Evolutionary conservation across 2,888 invertebrate species (phyloP).

Genomic region (Tipula vernalis): DNA sequence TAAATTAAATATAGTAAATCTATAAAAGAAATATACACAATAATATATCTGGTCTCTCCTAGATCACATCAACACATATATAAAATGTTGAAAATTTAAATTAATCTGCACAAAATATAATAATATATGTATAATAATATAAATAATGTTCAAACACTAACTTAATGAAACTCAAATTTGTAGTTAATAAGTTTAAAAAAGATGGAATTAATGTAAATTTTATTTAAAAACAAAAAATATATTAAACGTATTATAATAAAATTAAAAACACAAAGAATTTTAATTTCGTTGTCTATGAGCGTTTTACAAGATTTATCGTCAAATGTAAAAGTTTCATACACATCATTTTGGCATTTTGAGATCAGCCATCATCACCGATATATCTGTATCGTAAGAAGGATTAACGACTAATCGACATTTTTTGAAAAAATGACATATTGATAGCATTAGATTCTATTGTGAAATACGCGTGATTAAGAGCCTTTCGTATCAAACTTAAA

Average conservation of each 20-base stretch:
- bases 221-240: neutral
- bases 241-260: neutral
- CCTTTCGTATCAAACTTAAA: too few relatives aligned
- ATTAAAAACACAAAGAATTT: neutral
- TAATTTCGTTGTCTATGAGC: neutral
- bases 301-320: too few relatives aligned
- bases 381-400: too few relatives aligned
- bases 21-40: neutral
- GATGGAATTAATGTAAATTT: neutral
- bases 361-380: too few relatives aligned
- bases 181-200: neutral
- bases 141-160: neutral
- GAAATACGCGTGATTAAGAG: too few relatives aligned
- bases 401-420: too few relatives aligned
- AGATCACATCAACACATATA: neutral
- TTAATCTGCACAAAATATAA: neutral
- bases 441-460: too few relatives aligned
- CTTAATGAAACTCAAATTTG: neutral
- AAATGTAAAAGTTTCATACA: too few relatives aligned
- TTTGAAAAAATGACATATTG: too few relatives aligned
- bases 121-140: neutral
- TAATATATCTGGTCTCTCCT: neutral
- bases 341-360: too few relatives aligned
- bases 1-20: neutral
- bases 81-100: neutral